These are phyloP conservation scores for Echeneis naucrates DNA, from an alignment of 2,797 vertebrate species.

Conservation along the genomic window DNA sequence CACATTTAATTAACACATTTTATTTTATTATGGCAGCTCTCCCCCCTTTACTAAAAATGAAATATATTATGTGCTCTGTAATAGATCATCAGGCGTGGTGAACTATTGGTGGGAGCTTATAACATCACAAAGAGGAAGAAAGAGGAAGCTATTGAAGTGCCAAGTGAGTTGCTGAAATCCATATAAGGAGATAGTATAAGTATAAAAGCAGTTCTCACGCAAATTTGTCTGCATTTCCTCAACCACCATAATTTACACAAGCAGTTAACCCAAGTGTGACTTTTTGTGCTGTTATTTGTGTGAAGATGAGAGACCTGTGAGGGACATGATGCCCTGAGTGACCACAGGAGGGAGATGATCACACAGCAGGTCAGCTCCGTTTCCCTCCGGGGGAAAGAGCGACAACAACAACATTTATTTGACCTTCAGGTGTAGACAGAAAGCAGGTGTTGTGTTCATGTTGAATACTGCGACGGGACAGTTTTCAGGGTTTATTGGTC, in stretches of 20 bases:
- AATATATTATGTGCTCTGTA: neutral
- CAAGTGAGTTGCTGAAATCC: neutral
- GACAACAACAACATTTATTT: conserved; percentile 12
- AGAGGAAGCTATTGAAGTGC: no score
- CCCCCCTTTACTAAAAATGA: neutral
- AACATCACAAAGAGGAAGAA: neutral
- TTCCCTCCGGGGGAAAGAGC: neutral
- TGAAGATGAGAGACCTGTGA: no score
- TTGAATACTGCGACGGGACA: no score
- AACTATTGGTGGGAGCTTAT: neutral
- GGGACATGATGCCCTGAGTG: neutral
- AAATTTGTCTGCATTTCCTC: neutral
- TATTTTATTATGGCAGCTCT: neutral
- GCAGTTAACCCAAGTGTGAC: neutral
- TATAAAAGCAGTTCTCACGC: neutral
- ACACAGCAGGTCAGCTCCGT: neutral
- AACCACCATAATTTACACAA: neutral
- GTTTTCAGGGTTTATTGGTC: no score
- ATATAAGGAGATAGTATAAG: neutral
- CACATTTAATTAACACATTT: no score
- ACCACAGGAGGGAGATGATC: conserved; percentile 45
- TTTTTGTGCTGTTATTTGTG: neutral
- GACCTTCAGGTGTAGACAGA: neutral
- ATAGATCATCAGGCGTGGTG: no score
- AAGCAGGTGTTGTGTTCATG: neutral